Conservation (phyloP, 2,113 vertebrate species). For the Nestor notabilis region DNA sequence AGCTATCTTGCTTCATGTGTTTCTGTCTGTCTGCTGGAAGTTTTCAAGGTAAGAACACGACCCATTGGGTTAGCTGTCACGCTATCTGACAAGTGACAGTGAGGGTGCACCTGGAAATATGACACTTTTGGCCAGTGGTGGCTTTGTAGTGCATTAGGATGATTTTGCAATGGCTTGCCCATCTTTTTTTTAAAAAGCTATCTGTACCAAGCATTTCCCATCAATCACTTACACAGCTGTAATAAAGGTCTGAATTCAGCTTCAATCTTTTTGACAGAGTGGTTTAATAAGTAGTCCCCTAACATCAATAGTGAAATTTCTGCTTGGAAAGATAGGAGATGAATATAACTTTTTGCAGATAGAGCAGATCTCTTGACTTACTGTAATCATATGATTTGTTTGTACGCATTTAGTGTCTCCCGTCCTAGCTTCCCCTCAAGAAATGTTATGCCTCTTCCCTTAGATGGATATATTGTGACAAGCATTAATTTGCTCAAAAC, state of each 20-base stretch:
- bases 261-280: not conserved
- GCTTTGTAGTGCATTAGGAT: not conserved
- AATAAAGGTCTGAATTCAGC: not conserved
- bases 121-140: not conserved
- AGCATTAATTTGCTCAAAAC: not conserved
- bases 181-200: not conserved
- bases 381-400: not conserved
- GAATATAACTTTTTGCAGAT: not conserved
- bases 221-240: not conserved
- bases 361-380: not conserved
- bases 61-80: not conserved
- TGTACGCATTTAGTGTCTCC: not conserved
- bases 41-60: not conserved
- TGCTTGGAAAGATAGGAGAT: not conserved
- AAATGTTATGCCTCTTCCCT: not conserved
- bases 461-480: not conserved
- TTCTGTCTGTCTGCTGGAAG: not conserved
- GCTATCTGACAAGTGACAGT: not conserved
- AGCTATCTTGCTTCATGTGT: not conserved
- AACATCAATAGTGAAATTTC: not conserved
- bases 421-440: not conserved
- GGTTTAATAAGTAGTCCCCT: conserved; percentile 12
- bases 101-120: not conserved
- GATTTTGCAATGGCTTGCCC: not conserved
- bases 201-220: not conserved